Evolutionary conservation across 2,113 vertebrate genomes (phyloP).

Genomic region (Hippopotamus amphibius): DNA sequence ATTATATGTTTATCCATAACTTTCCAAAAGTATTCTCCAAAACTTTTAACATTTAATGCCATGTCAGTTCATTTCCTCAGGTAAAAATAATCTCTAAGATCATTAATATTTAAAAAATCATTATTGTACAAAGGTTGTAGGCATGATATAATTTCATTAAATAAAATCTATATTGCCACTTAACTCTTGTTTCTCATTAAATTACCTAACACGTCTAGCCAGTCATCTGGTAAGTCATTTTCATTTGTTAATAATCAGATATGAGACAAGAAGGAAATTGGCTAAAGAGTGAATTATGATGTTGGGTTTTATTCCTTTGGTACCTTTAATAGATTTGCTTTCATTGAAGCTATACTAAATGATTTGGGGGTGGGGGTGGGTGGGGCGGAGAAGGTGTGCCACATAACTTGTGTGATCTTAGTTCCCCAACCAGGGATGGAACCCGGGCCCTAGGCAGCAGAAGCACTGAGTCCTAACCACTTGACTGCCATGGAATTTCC

Average conservation of each 20-base stretch:
- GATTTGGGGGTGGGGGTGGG: too few species aligned
- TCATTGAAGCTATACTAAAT: neutral
- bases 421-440: neutral
- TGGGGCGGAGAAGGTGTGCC: too few species aligned
- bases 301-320: neutral
- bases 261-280: neutral
- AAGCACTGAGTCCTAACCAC: neutral
- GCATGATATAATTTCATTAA: slow-evolving; percentile 31
- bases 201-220: neutral
- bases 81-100: slow-evolving; percentile 20
- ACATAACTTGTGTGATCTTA: neutral
- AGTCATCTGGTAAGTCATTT: slow-evolving; percentile 17
- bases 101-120: neutral
- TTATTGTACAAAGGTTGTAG: neutral
- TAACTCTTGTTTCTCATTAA: slow-evolving; percentile 26
- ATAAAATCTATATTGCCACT: neutral
- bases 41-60: neutral
- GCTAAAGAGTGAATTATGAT: neutral
- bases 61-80: slow-evolving; percentile 22
- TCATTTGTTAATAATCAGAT: slow-evolving; percentile 5
- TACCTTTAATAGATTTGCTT: neutral
- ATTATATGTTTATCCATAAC: neutral
- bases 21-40: neutral
- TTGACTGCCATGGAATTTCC: neutral
- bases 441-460: neutral